Conservation (phyloP, 2,797 vertebrate species). For the Craterocephalus amniculus region DNA sequence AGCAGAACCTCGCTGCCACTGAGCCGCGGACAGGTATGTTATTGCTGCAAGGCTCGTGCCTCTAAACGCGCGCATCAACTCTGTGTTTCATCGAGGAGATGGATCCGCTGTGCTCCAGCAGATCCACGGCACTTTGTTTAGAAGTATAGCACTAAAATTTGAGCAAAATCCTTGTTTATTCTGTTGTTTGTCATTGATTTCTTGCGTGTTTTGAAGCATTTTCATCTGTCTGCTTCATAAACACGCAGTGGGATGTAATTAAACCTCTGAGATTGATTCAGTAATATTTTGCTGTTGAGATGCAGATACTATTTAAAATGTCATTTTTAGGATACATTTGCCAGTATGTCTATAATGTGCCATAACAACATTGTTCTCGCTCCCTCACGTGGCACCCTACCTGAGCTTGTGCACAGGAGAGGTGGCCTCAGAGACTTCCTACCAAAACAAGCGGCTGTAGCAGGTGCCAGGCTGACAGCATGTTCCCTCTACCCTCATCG, state of each 20-base stretch:
- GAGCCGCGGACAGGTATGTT: conserved; percentile 40
- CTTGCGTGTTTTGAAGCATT: not conserved
- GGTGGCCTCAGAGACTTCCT: not conserved
- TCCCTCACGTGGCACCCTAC: not conserved
- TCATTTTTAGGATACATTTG: not conserved
- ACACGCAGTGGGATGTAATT: not conserved
- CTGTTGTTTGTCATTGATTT: not conserved
- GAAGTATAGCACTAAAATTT: not conserved
- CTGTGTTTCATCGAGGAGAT: not conserved
- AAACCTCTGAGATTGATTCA: not conserved
- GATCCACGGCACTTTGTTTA: conserved; percentile 4
- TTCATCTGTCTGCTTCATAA: not conserved
- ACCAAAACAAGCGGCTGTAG: not conserved
- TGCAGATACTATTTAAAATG: not conserved
- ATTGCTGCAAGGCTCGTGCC: not conserved
- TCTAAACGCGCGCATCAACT: conserved; percentile 6
- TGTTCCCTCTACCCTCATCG: not conserved
- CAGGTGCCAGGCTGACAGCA: not conserved
- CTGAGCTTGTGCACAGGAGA: conserved; percentile 1
- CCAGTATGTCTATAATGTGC: not conserved
- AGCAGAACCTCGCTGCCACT: not conserved
- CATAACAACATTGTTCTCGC: not conserved
- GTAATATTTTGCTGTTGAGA: not conserved
- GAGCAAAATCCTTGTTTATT: not conserved
- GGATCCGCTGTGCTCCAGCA: not conserved